These are phyloP conservation scores for Chitala chitala DNA, from an alignment of 2,113 vertebrate species.

Conservation along the genomic window DNA sequence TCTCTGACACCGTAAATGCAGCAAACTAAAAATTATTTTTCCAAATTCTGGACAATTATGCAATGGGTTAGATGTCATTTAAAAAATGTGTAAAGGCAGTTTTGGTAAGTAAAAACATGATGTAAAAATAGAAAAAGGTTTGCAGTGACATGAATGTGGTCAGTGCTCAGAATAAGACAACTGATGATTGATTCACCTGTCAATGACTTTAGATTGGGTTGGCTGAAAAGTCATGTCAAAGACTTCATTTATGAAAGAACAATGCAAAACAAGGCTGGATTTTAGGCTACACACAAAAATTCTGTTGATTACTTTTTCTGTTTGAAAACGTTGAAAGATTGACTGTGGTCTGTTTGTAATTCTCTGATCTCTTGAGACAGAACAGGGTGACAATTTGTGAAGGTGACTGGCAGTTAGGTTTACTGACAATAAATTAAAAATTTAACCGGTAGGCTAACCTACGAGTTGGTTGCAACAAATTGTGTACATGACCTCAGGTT, in stretches of 20 bases:
- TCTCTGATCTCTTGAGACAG: not conserved
- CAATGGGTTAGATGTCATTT: too few relatives aligned
- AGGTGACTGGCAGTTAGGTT: too few relatives aligned
- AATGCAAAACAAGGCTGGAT: not conserved
- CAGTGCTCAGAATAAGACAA: not conserved
- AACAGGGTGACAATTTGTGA: not conserved
- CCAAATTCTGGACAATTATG: too few relatives aligned
- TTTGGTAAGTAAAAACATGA: too few relatives aligned
- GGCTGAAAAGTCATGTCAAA: not conserved
- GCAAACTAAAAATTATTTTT: not conserved
- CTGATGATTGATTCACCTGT: conserved; percentile 2
- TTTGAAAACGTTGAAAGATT: not conserved
- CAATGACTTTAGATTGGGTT: not conserved
- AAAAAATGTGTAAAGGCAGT: too few relatives aligned
- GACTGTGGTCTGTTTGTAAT: not conserved
- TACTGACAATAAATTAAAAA: too few relatives aligned
- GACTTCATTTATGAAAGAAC: not conserved
- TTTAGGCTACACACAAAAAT: not conserved
- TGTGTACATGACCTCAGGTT: too few relatives aligned
- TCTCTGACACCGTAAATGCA: not conserved
- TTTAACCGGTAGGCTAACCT: too few relatives aligned
- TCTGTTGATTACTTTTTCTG: not conserved
- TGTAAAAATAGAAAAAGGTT: too few relatives aligned
- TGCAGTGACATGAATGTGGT: not conserved
- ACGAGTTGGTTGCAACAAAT: too few relatives aligned